Percentiles rank a stretch among this genome's conserved stretches.
These are phyloP conservation scores for Ormyrus labotus DNA, from an alignment of 2,888 invertebrate genomes.

Conservation along the genomic window DNA sequence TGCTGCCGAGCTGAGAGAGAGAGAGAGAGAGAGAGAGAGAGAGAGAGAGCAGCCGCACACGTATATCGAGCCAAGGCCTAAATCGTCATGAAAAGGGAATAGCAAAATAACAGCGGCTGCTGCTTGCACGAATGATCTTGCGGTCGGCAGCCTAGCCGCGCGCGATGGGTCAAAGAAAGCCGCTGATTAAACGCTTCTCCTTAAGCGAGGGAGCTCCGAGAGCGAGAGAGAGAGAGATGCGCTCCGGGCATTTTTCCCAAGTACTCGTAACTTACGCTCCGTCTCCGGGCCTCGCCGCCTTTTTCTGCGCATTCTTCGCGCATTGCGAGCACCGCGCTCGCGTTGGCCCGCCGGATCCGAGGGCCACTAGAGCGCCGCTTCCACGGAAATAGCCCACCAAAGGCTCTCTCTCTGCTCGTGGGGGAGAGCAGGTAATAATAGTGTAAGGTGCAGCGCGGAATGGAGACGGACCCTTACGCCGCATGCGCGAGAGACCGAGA, in stretches of 20 bases:
- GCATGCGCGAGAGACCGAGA: background rate
- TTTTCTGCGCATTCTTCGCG: too few species aligned
- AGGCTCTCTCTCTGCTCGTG: too few species aligned
- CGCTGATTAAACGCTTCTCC: constrained; percentile 52
- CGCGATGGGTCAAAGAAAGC: constrained; percentile 49
- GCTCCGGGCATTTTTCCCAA: background rate
- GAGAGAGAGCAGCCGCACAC: background rate
- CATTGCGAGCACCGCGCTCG: too few species aligned
- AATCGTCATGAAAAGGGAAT: constrained; percentile 42
- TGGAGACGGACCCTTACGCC: too few species aligned
- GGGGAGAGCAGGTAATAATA: too few species aligned
- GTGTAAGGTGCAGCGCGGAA: too few species aligned
- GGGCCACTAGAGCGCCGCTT: too few species aligned
- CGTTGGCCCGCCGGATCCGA: too few species aligned
- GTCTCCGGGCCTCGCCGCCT: background rate
- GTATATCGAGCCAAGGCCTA: constrained; percentile 32
- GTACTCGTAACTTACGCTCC: constrained; percentile 8
- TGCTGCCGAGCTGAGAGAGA: background rate
- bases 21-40: background rate
- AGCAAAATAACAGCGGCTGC: background rate
- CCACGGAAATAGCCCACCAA: too few species aligned
- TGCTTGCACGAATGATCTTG: constrained; percentile 27
- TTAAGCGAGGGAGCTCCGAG: constrained; percentile 21
- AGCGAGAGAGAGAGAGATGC: too few species aligned
- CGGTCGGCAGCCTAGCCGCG: constrained; percentile 44